Conservation (phyloP, 2,797 vertebrate species). For the Acrossocheilus fasciatus region DNA sequence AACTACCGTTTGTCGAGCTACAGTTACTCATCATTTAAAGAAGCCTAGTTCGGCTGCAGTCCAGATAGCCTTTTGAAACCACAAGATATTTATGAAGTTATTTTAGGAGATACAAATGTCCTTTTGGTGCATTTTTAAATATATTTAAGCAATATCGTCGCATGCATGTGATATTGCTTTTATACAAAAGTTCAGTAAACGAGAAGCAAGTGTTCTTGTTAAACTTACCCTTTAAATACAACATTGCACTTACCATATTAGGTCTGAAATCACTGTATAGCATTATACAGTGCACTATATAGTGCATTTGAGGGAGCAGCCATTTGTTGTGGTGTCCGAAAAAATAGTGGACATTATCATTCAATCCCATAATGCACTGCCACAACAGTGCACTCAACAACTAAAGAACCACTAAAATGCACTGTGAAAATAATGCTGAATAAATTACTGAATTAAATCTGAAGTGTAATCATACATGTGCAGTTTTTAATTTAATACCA, state of each 20-base stretch:
- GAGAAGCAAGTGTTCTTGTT: no score
- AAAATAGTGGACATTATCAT: neutral
- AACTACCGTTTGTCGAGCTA: neutral
- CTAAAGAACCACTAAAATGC: neutral
- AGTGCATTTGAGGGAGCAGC: neutral
- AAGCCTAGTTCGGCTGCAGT: neutral
- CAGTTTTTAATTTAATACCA: neutral
- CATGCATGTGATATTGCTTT: neutral
- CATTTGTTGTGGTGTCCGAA: neutral
- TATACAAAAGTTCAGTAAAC: neutral
- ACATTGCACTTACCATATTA: neutral
- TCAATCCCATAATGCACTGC: neutral
- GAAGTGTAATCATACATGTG: neutral
- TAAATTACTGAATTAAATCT: no score
- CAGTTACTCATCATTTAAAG: neutral
- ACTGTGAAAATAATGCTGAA: neutral
- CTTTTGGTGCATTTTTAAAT: neutral
- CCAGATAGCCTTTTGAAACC: neutral
- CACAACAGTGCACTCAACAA: neutral
- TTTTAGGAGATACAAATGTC: neutral
- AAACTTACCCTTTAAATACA: neutral
- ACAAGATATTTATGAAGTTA: neutral
- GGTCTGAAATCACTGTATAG: neutral
- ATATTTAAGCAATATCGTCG: no score
- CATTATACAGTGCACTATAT: neutral